Conservation (phyloP, 2,888 invertebrate genomes). For the Cephalotes varians region DNA sequence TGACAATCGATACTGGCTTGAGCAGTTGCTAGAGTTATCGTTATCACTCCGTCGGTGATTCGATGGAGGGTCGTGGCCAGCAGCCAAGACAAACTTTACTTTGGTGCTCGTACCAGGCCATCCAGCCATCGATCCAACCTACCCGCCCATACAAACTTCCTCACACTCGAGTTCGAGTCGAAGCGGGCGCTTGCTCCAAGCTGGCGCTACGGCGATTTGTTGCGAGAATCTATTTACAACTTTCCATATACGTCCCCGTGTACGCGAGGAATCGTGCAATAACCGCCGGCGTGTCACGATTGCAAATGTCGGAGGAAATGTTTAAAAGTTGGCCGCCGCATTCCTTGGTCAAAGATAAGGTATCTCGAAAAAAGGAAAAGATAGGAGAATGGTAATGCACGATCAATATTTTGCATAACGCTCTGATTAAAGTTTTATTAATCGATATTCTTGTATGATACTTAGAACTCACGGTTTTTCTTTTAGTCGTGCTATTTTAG, state of each 20-base stretch:
- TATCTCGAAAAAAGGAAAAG: background rate
- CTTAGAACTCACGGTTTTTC: background rate
- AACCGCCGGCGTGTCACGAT: conserved; percentile 49
- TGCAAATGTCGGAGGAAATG: conserved; percentile 32
- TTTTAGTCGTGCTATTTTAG: conserved; percentile 21
- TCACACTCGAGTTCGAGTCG: conserved; percentile 61
- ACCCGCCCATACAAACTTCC: conserved; percentile 69
- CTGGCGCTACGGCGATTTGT: conserved; percentile 66
- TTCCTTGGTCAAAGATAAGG: conserved; percentile 11
- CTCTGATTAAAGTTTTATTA: conserved; percentile 36
- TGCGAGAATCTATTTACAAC: conserved; percentile 53
- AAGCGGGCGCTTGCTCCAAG: conserved; percentile 59
- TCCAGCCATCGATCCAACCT: conserved; percentile 67
- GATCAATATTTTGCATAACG: conserved; percentile 24
- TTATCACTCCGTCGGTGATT: conserved; percentile 69
- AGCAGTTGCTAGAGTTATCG: conserved; percentile 70
- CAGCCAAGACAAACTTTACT: conserved; percentile 73
- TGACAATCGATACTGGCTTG: conserved; percentile 74
- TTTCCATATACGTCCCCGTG: conserved; percentile 40
- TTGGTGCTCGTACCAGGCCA: conserved; percentile 63
- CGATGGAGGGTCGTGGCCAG: conserved; percentile 66
- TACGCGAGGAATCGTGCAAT: conserved; percentile 36
- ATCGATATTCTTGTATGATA: conserved; percentile 28
- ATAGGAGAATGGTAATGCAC: background rate
- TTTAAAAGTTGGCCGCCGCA: conserved; percentile 36